Percentiles rank a stretch among this genome's conserved stretches.
These are phyloP conservation scores for Silurus glanis DNA, from an alignment of 2,113 vertebrate species.

Conservation along the genomic window DNA sequence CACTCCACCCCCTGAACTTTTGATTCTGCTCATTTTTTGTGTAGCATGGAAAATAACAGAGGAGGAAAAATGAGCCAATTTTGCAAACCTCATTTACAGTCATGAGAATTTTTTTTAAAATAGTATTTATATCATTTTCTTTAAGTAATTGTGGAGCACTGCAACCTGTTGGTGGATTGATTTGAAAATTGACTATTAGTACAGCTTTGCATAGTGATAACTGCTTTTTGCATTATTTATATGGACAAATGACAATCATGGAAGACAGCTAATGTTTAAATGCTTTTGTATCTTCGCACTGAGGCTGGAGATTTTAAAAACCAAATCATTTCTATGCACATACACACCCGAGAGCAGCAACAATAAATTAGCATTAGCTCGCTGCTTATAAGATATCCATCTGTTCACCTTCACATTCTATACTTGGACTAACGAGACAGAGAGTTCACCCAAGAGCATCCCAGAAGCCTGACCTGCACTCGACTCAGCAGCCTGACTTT, in stretches of 20 bases:
- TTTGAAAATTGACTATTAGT: neutral
- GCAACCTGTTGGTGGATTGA: neutral
- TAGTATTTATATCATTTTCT: too few species aligned
- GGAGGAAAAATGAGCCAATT: neutral
- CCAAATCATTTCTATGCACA: neutral
- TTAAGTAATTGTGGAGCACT: neutral
- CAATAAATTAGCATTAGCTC: neutral
- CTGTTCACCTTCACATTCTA: conserved; percentile 17
- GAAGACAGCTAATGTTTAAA: neutral
- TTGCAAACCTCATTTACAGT: neutral
- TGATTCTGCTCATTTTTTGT: neutral
- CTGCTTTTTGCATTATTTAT: neutral
- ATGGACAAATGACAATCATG: neutral
- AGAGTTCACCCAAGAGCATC: conserved; percentile 34
- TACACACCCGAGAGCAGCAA: neutral
- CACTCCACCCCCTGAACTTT: neutral
- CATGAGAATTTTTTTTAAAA: neutral
- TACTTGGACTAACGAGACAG: conserved; percentile 22
- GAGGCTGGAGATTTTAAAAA: neutral
- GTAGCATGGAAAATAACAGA: neutral
- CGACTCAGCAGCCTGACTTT: neutral
- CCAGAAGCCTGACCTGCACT: conserved; percentile 17
- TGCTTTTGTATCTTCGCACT: neutral
- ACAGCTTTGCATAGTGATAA: neutral
- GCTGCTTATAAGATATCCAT: neutral